Percentiles rank a stretch among this genome's conserved stretches.
These are phyloP conservation scores for Onychomys torridus DNA, from an alignment of 2,797 vertebrate genomes.

Conservation along the genomic window DNA sequence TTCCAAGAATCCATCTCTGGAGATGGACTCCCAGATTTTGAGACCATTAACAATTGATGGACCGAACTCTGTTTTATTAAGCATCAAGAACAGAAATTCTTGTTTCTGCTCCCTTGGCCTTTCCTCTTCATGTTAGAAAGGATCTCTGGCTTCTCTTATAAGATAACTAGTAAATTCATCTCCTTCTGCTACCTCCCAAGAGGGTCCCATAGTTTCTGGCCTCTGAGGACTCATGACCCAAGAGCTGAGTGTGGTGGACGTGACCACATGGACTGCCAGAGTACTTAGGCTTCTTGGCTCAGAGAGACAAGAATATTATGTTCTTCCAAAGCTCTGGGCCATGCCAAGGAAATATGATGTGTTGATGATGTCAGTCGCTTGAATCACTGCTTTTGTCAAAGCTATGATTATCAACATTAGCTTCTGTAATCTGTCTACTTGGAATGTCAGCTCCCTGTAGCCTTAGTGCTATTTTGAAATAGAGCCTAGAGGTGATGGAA, in stretches of 20 bases:
- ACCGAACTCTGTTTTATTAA: background rate
- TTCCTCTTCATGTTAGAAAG: background rate
- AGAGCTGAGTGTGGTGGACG: rapidly evolving
- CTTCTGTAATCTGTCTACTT: background rate
- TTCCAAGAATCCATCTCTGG: background rate
- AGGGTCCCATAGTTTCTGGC: background rate
- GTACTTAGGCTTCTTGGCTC: background rate
- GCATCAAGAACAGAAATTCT: background rate
- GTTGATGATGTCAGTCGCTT: background rate
- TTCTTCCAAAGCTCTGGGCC: background rate
- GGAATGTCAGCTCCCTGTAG: background rate
- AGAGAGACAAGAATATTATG: background rate
- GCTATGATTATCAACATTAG: slow-evolving; percentile 2
- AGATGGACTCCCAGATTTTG: background rate
- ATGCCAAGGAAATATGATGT: background rate
- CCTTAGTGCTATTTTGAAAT: background rate
- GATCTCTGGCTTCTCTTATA: background rate
- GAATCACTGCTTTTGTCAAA: slow-evolving; percentile 1
- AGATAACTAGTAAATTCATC: background rate
- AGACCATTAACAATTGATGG: background rate
- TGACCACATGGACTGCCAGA: no score
- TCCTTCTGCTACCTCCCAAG: background rate
- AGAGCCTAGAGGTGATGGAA: background rate
- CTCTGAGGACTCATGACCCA: rapidly evolving
- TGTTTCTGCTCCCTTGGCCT: background rate